Evolutionary conservation across 2,113 vertebrate genomes (phyloP), one percentile per base, ranked within the genome.

Genomic region (Limanda limanda): DNA sequence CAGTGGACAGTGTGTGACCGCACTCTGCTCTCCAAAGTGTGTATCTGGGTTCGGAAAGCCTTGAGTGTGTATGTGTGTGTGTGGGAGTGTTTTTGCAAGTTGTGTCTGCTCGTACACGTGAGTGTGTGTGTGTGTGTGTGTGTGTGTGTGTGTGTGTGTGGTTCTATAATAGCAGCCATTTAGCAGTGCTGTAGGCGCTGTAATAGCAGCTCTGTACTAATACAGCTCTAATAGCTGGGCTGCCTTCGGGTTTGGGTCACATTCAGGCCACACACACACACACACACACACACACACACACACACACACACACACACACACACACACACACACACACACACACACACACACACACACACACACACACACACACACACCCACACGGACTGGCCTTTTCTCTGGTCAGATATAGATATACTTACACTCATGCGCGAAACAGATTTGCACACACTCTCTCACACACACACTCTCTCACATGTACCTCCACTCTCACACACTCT

Each of bases 181-280:
- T 88, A 91, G 83, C 82, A 58, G 83, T 76, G 84, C 84, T 89
- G 83, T 83, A 89, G 88, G 88, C 82, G 52, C 88, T 73, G 88
- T 89, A 91, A 92, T 85, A 91, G 89, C 90, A 85, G 83, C 78
- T 82, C 84, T 88, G 25, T 86, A 77, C 89, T 91, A 92, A 91
- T 91, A 90, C 79, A 40, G 76, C 76, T 87, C 82, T 91, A 92
- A 91, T 91, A 87, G 86, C 88, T 69, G 81, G 85, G 78, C 87
- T 84, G 84, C 75, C 76, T 82, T 72, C 84, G 86, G 87, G 31
- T 87, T 88, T 88, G 86, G 87, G 87, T 91, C 90, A 85, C 75
- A 71, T 81, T 89, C 77, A 83, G 90, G 88, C 86, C 90, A 91
- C 86, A 88, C 84, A 84, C 82, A 85, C 85, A 74, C 81, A 71